Percentiles rank a stretch among this genome's conserved stretches.
phyloP scores from a whole-genome alignment of 1,140 invertebrate genomes.

The Bombus superbus region DNA sequence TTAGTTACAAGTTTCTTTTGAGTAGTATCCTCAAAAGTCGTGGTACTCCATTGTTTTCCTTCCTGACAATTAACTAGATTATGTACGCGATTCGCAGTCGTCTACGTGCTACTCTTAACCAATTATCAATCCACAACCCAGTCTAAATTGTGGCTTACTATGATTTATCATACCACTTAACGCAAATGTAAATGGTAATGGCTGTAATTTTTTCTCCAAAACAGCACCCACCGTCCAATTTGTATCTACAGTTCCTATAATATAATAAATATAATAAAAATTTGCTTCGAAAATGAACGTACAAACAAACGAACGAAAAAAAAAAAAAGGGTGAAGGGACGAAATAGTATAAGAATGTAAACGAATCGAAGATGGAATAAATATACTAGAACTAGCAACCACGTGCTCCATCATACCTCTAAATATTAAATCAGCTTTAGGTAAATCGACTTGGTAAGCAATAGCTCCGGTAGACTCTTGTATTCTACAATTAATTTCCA shows the following conservation, averaged over 20 bases:
- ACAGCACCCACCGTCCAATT: conserved; percentile 98
- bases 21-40: conserved; percentile 19
- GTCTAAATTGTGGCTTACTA: conserved; percentile 92
- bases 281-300: neutral
- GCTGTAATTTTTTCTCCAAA: conserved; percentile 95
- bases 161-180: conserved; percentile 97
- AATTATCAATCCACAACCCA: conserved; percentile 94
- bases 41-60: conserved; percentile 44
- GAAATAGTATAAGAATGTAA: neutral
- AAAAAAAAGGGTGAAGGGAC: neutral
- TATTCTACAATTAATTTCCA: conserved; percentile 93
- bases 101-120: conserved; percentile 84
- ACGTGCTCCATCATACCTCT: conserved; percentile 86
- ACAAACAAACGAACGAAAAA: neutral
- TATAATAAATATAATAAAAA: conserved; percentile 51
- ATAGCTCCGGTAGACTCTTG: conserved; percentile 96
- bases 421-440: conserved; percentile 96
- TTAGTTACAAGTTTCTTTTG: conserved; percentile 49
- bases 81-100: neutral
- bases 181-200: conserved; percentile 96
- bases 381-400: neutral
- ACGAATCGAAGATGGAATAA: neutral
- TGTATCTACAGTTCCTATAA: conserved; percentile 93
- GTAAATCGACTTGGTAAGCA: conserved; percentile 98
- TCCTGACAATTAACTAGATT: conserved; percentile 41